A percentile compares a stretch with the other conserved stretches of the same genome.
Conservation (phyloP, 2,113 vertebrate species). For the Sciurus niger region DNA sequence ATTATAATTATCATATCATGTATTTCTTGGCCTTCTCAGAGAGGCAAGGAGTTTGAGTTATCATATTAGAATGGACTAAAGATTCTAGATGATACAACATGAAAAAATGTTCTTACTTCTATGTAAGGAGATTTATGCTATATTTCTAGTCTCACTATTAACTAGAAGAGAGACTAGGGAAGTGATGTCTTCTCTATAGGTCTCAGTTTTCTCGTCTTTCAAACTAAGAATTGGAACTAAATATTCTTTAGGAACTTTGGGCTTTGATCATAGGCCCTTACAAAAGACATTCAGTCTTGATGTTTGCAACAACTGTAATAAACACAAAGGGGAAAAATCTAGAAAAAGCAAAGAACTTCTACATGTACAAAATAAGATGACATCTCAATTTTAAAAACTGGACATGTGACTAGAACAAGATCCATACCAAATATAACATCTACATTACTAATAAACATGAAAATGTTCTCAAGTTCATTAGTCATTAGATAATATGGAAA, state of each 20-base stretch:
- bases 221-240: not conserved
- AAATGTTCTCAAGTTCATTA: not conserved
- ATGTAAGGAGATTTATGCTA: slow-evolving; percentile 6
- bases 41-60: not conserved
- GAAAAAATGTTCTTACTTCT: not conserved
- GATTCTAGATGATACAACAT: not conserved
- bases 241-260: not conserved
- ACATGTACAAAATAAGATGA: not conserved
- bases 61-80: not conserved
- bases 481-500: slow-evolving; percentile 19
- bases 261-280: not conserved
- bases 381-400: slow-evolving; percentile 26
- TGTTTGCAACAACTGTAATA: not conserved
- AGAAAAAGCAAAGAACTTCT: not conserved
- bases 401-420: not conserved
- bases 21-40: not conserved
- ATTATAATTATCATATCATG: not conserved
- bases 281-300: not conserved
- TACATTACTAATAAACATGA: not conserved
- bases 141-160: slow-evolving; percentile 49
- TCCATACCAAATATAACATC: not conserved
- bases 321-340: not conserved
- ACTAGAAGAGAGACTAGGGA: not conserved
- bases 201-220: not conserved
- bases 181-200: not conserved